phyloP scores from a whole-genome alignment of 1,140 invertebrate species.

The Lanistes nyassanus region DNA sequence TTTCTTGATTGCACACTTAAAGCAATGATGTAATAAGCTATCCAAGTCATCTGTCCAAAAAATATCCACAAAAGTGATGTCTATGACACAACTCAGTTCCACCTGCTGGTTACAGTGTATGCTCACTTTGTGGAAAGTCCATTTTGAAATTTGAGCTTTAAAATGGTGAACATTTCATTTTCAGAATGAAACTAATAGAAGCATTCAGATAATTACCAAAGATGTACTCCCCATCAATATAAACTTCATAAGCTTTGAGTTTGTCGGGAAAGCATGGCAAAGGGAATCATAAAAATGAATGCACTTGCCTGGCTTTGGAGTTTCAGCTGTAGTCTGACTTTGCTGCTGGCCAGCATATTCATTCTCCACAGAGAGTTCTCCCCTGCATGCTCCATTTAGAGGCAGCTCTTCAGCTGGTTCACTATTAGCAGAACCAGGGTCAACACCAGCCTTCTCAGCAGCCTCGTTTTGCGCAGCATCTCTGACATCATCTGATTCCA shows the following conservation, averaged over 20 bases:
- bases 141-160: too few species aligned
- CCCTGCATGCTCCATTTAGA: conserved; percentile 5
- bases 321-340: neutral
- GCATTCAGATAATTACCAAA: too few species aligned
- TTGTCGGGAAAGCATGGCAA: too few species aligned
- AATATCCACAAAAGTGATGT: neutral
- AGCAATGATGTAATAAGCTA: conserved; percentile 78
- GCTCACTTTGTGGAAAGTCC: too few species aligned
- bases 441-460: neutral
- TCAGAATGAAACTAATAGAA: too few species aligned
- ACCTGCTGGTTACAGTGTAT: too few species aligned
- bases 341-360: conserved; percentile 3
- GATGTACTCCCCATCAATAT: too few species aligned
- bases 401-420: conserved; percentile 11
- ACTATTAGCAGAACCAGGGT: conserved; percentile 59
- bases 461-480: neutral
- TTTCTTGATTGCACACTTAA: conserved; percentile 81
- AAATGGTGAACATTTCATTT: too few species aligned
- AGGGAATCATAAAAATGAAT: too few species aligned
- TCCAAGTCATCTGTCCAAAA: conserved; percentile 75
- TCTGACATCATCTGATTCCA: conserved; percentile 10
- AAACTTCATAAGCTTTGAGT: too few species aligned
- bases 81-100: too few species aligned
- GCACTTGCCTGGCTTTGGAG: neutral
- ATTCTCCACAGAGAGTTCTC: neutral